Evolutionary conservation across 2,113 vertebrate genomes (phyloP), one percentile per base, ranked within the genome.

Genomic region (Leptobrachium leishanense): DNA sequence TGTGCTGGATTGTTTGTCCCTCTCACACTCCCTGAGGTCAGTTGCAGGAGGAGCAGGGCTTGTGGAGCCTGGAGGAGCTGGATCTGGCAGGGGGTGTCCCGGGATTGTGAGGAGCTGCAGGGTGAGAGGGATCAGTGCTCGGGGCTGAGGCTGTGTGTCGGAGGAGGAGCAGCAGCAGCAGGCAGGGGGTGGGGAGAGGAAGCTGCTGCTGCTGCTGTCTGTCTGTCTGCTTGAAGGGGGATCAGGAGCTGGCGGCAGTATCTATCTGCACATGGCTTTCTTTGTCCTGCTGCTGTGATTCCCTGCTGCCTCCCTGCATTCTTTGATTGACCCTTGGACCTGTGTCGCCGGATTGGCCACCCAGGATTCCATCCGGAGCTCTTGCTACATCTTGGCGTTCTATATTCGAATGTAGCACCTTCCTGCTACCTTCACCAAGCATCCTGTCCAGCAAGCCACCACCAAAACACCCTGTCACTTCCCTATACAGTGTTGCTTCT

Each of bases 201-300:
- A 66, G 77, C 76, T 78, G 69, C 77, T 79, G 59, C 62, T 77
- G 54, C 75, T 79, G 62, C 68, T 79, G 77, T 39, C 77, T 72
- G 71, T 79, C 77, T 80, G 77, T 67, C 80, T 72, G 63, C 77
- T 80, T 40, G 77, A 74, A 73, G 70, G 81, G 74, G 75, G 63
- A 76, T 80, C 75, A 43, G 74, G 77, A 63, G 72, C 78, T 59
- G 78, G 82, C 84, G 82, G 83, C 86, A 86, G 72, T 84, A 67
- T 79, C 77, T 70, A 82, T 85, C 88, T 85, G 92, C 93, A 85
- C 93, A 92, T 90, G 93, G 87, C 85, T 90, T 90, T 81, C 93
- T 95, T 95, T 95, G 93, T 95, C 93, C 93, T 90, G 85, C 86
- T 85, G 88, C 86, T 84, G 82, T 91, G 88, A 91, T 90, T 83